A percentile compares a stretch with the other conserved stretches of the same genome.
Evolutionary conservation across 1,140 invertebrate genomes (phyloP).

Genomic region (Anadara kagoshimensis): DNA sequence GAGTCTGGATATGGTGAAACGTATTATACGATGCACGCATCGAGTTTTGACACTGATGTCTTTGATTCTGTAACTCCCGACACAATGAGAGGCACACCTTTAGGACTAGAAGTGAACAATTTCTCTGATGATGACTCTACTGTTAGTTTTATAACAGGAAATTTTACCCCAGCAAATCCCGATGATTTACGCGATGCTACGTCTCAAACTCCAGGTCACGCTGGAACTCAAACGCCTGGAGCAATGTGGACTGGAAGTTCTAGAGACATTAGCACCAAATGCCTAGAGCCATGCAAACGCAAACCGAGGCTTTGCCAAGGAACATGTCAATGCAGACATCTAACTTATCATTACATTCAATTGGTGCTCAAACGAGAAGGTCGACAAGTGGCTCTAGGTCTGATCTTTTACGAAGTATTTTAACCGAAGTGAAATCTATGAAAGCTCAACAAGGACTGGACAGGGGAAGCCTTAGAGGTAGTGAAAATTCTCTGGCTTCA

Average conservation of each 20-base stretch:
- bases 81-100: slow-evolving; percentile 57
- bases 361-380: slow-evolving; percentile 56
- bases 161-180: slow-evolving; percentile 58
- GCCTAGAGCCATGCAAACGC: slow-evolving; percentile 51
- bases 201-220: slow-evolving; percentile 65
- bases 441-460: slow-evolving; percentile 62
- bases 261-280: slow-evolving; percentile 36
- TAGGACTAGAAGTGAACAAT: slow-evolving; percentile 45
- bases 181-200: slow-evolving; percentile 55
- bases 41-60: slow-evolving; percentile 67
- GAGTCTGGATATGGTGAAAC: slow-evolving; percentile 71
- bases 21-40: slow-evolving; percentile 68
- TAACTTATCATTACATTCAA: slow-evolving; percentile 61
- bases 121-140: slow-evolving; percentile 68
- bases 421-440: slow-evolving; percentile 65
- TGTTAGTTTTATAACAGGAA: slow-evolving; percentile 60
- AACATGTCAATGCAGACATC: slow-evolving; percentile 52
- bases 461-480: slow-evolving; percentile 32
- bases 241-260: slow-evolving; percentile 40
- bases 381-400: slow-evolving; percentile 47
- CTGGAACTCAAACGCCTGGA: slow-evolving; percentile 62
- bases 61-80: slow-evolving; percentile 54
- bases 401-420: slow-evolving; percentile 59
- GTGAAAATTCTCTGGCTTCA: slow-evolving; percentile 55
- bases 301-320: slow-evolving; percentile 46